These are phyloP conservation scores for Cyprinodon diabolis DNA, from an alignment of 2,797 vertebrate genomes.

Conservation along the genomic window DNA sequence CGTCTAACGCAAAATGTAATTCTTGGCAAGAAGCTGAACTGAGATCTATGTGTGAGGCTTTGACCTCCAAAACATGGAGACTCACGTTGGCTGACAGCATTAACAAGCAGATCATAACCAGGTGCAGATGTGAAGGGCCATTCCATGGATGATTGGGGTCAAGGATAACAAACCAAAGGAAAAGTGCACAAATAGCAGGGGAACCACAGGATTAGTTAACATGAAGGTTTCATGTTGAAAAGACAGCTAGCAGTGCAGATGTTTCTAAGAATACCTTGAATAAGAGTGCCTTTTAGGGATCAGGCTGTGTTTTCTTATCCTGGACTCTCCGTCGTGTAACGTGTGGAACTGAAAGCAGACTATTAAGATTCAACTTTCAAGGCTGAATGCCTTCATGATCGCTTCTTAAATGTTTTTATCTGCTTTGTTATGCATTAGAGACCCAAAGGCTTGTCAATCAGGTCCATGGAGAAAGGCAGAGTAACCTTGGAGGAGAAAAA, in stretches of 20 bases:
- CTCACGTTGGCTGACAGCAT: constrained; percentile 18
- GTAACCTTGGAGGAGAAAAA: constrained; percentile 16
- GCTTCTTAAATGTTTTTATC: constrained; percentile 29
- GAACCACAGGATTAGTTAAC: constrained; percentile 50
- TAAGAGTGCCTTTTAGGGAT: constrained; percentile 52
- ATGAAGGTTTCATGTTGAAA: constrained; percentile 35
- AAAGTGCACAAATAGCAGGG: constrained; percentile 44
- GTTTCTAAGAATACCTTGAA: constrained; percentile 22
- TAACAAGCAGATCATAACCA: constrained; percentile 19
- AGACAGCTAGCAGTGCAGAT: not conserved
- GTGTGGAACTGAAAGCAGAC: constrained; percentile 55
- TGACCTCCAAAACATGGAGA: constrained; percentile 23
- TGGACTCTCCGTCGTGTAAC: constrained; percentile 40
- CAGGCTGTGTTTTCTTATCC: constrained; percentile 29
- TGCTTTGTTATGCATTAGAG: constrained; percentile 31
- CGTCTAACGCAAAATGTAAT: constrained; percentile 15
- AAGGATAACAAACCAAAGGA: constrained; percentile 33
- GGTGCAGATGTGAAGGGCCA: constrained; percentile 54
- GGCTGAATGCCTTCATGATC: constrained; percentile 35
- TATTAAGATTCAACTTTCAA: constrained; percentile 53
- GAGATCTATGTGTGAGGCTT: constrained; percentile 27
- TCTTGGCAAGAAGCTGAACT: constrained; percentile 48
- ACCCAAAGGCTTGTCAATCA: constrained; percentile 20
- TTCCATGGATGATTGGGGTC: constrained; percentile 28
- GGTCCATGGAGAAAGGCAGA: constrained; percentile 13